Conservation (phyloP, 2,888 invertebrate species). For the Pterostichus madidus region DNA sequence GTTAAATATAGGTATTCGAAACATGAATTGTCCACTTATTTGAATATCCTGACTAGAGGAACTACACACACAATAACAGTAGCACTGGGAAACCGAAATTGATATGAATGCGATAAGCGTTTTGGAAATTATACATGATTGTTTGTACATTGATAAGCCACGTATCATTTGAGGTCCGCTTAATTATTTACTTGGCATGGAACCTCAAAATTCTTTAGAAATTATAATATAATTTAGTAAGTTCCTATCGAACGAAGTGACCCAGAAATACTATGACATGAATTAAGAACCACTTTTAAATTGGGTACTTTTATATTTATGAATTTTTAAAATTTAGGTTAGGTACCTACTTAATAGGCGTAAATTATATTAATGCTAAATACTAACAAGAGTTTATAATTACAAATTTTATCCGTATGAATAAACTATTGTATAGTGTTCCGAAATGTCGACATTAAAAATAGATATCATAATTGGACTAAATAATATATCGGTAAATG, state of each 20-base stretch:
- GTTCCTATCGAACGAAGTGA: background rate
- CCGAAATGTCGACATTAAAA: too few species aligned
- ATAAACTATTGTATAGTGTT: too few species aligned
- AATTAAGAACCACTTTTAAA: too few species aligned
- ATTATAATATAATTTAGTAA: constrained; percentile 1
- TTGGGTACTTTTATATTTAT: background rate
- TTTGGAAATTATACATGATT: background rate
- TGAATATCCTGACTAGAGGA: background rate
- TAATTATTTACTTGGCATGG: background rate
- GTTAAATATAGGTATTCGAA: constrained; percentile 1
- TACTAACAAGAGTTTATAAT: too few species aligned
- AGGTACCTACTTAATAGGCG: too few species aligned
- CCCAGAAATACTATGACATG: background rate
- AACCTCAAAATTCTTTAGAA: constrained; percentile 3
- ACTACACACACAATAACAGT: constrained; percentile 11
- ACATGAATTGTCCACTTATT: background rate
- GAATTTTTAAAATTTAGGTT: background rate
- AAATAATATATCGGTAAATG: too few species aligned
- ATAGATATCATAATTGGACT: too few species aligned
- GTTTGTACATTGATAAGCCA: constrained; percentile 2
- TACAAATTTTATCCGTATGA: too few species aligned
- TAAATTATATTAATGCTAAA: too few species aligned
- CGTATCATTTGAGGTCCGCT: background rate
- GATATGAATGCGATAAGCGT: constrained; percentile 1
- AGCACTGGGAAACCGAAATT: constrained; percentile 1